Evolutionary conservation across 2,113 vertebrate genomes (phyloP).

Genomic region (Nanorana parkeri): DNA sequence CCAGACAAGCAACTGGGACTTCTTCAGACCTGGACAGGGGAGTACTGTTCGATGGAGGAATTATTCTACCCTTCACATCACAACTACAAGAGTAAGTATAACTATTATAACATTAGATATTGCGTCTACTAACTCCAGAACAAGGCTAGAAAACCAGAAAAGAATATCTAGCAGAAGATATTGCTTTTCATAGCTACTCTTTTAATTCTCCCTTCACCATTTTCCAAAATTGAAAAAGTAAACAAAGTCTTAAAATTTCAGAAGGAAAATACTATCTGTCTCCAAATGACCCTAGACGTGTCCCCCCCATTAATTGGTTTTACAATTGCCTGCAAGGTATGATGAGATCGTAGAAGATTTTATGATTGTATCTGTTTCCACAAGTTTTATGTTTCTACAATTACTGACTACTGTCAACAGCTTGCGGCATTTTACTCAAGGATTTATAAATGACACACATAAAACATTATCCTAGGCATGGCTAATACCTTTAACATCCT

Average conservation of each 20-base stretch:
- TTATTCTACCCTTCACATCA: too few species aligned
- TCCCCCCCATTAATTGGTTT: not conserved
- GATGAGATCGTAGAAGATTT: not conserved
- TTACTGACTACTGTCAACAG: conserved; percentile 16
- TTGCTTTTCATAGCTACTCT: not conserved
- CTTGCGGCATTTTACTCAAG: not conserved
- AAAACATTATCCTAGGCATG: conserved; percentile 16
- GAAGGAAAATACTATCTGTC: not conserved
- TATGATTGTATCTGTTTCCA: conserved; percentile 31
- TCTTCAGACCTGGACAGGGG: too few species aligned
- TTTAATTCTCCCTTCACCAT: not conserved
- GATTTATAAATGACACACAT: conserved; percentile 32
- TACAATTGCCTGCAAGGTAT: not conserved
- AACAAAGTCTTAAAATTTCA: conserved; percentile 2
- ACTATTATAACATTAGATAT: too few species aligned
- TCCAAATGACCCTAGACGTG: not conserved
- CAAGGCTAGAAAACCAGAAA: not conserved
- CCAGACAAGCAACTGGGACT: too few species aligned
- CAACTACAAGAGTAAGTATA: too few species aligned
- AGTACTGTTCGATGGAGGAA: too few species aligned
- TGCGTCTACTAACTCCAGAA: too few species aligned
- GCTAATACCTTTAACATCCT: not conserved
- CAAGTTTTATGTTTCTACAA: conserved; percentile 24
- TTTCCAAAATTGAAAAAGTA: not conserved
- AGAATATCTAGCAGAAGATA: not conserved